These are phyloP conservation scores for Neocrepidodera transversa DNA, from an alignment of 2,888 invertebrate genomes.

Conservation along the genomic window DNA sequence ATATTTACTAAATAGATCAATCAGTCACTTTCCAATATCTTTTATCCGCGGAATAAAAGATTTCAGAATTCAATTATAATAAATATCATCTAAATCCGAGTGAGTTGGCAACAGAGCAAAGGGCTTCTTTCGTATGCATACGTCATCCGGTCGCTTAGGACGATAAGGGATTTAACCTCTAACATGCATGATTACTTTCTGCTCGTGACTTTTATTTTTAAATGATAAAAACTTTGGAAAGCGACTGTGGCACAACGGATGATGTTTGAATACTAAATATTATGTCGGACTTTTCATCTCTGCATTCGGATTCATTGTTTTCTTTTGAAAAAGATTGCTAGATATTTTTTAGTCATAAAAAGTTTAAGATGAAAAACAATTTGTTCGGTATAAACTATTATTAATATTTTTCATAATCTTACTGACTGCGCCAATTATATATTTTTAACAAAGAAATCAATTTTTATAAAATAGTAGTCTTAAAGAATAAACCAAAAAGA, in stretches of 20 bases:
- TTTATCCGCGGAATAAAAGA: background rate
- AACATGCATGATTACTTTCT: conserved; percentile 58
- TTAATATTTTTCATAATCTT: no score
- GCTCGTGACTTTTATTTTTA: conserved; percentile 58
- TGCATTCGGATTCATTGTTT: conserved; percentile 32
- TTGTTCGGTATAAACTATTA: no score
- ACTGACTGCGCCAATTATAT: no score
- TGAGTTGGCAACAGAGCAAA: conserved; percentile 30
- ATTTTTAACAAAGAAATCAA: no score
- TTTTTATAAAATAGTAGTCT: no score
- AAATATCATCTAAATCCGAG: conserved; percentile 26
- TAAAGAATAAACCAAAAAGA: no score
- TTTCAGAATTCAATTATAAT: conserved; percentile 30
- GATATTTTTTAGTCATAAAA: no score
- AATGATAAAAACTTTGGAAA: conserved; percentile 56
- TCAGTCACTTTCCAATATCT: background rate
- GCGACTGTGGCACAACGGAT: conserved; percentile 40
- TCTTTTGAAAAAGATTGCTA: no score
- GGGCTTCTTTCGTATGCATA: conserved; percentile 53
- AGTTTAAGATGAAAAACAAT: no score
- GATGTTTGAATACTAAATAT: conserved; percentile 41
- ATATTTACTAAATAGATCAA: no score
- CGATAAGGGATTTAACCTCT: conserved; percentile 59
- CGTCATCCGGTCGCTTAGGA: conserved; percentile 53
- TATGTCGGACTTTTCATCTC: conserved; percentile 27